Evolutionary conservation across 2,888 invertebrate species (phyloP).

Genomic region (Anorthoa munda): DNA sequence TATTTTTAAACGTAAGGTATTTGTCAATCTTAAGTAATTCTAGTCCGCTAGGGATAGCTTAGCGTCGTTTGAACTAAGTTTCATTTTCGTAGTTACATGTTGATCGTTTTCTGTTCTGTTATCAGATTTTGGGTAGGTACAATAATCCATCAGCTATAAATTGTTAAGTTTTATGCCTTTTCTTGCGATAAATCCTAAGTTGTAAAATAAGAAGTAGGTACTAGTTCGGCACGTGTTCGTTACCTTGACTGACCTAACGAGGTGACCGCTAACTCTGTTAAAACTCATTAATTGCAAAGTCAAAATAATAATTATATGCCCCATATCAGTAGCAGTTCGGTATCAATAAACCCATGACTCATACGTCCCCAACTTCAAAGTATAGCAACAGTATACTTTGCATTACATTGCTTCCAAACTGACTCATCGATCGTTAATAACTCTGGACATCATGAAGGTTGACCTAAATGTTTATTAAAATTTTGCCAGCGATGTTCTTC

Average conservation of each 20-base stretch:
- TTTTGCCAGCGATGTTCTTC: conserved; percentile 14
- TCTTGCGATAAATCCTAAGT: conserved; percentile 67
- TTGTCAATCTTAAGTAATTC: conserved; percentile 58
- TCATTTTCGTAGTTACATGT: conserved; percentile 49
- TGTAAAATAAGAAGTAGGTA: conserved; percentile 52
- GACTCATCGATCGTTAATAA: conserved; percentile 50
- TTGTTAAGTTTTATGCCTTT: conserved; percentile 66
- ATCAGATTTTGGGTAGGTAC: conserved; percentile 60
- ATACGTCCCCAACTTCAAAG: conserved; percentile 42
- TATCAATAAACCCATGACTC: conserved; percentile 58
- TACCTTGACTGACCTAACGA: conserved; percentile 22
- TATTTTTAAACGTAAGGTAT: conserved; percentile 59
- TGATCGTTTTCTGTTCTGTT: conserved; percentile 55
- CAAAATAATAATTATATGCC: conserved; percentile 38
- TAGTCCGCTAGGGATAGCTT: conserved; percentile 65
- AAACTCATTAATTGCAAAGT: conserved; percentile 27
- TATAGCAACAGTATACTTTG: conserved; percentile 41
- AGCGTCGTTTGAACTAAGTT: conserved; percentile 41
- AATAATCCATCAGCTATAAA: conserved; percentile 62
- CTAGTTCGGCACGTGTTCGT: conserved; percentile 54
- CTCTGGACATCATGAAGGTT: conserved; percentile 38
- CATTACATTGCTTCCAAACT: conserved; percentile 44
- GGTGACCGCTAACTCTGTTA: conserved; percentile 18
- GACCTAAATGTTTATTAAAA: conserved; percentile 17
- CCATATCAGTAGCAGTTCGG: conserved; percentile 30